Base-by-base conservation (phyloP, 2,113 vertebrate genomes). In the Odontophorus gujanensis region DNA sequence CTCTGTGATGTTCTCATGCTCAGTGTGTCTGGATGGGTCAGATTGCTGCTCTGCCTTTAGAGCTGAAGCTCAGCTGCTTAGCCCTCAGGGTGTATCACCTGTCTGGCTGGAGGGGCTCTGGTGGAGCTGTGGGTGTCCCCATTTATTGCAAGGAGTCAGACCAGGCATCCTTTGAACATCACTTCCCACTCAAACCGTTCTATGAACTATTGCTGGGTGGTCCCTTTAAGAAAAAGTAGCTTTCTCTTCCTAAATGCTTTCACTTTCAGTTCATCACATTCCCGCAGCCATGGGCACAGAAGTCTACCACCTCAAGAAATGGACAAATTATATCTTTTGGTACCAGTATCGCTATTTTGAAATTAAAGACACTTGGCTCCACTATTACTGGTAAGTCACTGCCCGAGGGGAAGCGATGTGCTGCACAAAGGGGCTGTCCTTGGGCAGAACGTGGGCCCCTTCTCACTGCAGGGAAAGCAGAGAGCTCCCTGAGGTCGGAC, bases 51-150 rank as follows among this genome's bases (percentile, higher is more conserved):
- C 22, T 55, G 38, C 43, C 20, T n/a, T 59, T 0, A 3, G 50
- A 65, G 38, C 12, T 47, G 9, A 7, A 63, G 51, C 32, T 68
- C 59, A 25, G 77, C 40, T 16, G 20, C 51, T 50, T 43, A 48
- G 21, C 28, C 21, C 6, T 0, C 11, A 11, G 1, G 1, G 12
- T 25, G 21, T 13, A 34, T 68, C 59, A 53, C 5, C 50, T 51
- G 26, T 51, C 50, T 26, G 24, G 50, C 50, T 51, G 50, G 50
- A 51, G 50, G 50, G 50, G 25, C 50, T 51, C 13, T 26, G 50
- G 25, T 51, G 50, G 50, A 26, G 25, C 50, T 51, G 50, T 25
- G 5, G 50, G 25, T 51, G 25, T 51, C 50, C 22, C 50, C 13
- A 25, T 51, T 28, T 11, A 51, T 15, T 14, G 25, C 25, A 28